Evolutionary conservation across 2,888 invertebrate species (phyloP).

Genomic region (Oligia strigilis): DNA sequence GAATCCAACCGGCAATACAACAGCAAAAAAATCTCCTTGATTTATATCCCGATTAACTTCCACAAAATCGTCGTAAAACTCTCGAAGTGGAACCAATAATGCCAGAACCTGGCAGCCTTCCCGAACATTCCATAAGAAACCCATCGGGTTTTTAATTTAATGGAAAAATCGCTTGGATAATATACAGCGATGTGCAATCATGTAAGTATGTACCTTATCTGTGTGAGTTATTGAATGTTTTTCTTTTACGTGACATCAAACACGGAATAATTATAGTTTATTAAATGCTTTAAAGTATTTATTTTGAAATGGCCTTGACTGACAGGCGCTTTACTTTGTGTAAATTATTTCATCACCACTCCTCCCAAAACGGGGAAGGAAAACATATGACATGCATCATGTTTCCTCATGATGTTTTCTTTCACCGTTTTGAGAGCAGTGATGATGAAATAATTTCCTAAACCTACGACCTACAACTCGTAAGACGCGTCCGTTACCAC

Average conservation of each 20-base stretch:
- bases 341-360: no score
- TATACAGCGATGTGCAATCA: slow-evolving; percentile 16
- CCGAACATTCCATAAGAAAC: slow-evolving; percentile 25
- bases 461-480: no score
- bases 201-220: not conserved
- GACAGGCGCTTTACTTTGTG: no score
- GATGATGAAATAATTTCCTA: no score
- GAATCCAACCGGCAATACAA: not conserved
- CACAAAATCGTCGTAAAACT: slow-evolving; percentile 44
- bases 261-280: not conserved
- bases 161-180: slow-evolving; percentile 3
- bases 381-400: no score
- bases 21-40: slow-evolving; percentile 14
- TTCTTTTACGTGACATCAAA: not conserved
- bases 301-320: not conserved
- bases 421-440: no score
- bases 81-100: slow-evolving; percentile 46
- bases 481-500: no score
- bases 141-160: slow-evolving; percentile 19
- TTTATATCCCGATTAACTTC: slow-evolving; percentile 40
- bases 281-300: not conserved
- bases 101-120: slow-evolving; percentile 22
- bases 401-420: no score
- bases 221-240: slow-evolving; percentile 1
- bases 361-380: no score